Conservation (phyloP, 2,888 invertebrate genomes). For the Malthinus seriepunctatus region DNA sequence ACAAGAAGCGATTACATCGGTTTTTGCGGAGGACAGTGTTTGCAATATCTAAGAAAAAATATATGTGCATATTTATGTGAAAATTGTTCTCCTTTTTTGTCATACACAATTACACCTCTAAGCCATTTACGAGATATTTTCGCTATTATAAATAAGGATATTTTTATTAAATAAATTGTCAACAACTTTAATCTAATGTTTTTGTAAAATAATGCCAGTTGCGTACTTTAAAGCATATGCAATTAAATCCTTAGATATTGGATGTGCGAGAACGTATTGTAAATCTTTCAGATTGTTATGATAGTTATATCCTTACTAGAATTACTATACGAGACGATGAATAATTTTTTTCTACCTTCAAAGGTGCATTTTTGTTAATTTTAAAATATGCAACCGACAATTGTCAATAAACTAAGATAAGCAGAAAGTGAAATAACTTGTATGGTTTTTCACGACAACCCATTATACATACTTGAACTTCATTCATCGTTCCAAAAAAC, state of each 20-base stretch:
- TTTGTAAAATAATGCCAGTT: conserved; percentile 21
- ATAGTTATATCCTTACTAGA: neutral
- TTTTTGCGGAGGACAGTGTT: conserved; percentile 43
- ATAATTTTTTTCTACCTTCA: too few species aligned
- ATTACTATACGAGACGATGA: neutral
- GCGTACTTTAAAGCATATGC: neutral
- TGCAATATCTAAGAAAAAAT: conserved; percentile 15
- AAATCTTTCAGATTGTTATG: neutral
- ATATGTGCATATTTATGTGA: conserved; percentile 23
- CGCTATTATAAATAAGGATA: conserved; percentile 21
- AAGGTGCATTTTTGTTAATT: too few species aligned
- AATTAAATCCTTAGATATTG: conserved; percentile 7
- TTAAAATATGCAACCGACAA: too few species aligned
- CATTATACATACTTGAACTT: too few species aligned
- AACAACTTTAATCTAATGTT: conserved; percentile 22
- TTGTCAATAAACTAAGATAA: too few species aligned
- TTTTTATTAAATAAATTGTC: conserved; percentile 19
- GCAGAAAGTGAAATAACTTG: too few species aligned
- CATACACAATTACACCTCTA: conserved; percentile 22
- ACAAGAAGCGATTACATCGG: conserved; percentile 50
- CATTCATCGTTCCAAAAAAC: too few species aligned
- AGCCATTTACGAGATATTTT: conserved; percentile 11
- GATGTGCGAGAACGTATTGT: neutral
- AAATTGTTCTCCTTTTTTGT: conserved; percentile 29
- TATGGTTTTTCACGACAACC: too few species aligned